phyloP scores from a whole-genome alignment of 2,888 invertebrate genomes.

The Lasioglossum marginatum region DNA sequence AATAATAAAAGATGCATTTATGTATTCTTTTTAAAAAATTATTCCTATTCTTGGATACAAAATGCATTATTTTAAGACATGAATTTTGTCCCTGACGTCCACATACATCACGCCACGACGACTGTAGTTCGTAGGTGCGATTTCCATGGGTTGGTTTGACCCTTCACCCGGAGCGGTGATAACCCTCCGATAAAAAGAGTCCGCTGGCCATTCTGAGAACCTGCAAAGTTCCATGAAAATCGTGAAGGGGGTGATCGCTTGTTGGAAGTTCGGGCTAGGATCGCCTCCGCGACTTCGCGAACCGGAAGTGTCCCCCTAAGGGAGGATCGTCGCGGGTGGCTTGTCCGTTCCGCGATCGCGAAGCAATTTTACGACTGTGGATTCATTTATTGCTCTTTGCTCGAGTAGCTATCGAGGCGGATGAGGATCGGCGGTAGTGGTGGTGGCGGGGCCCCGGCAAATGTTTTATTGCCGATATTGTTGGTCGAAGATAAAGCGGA shows the following conservation, averaged over 20 bases:
- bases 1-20: no score
- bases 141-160: neutral
- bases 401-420: slow-evolving; percentile 50
- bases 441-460: slow-evolving; percentile 20
- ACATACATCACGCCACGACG: no score
- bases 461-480: slow-evolving; percentile 64
- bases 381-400: slow-evolving; percentile 60
- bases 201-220: neutral
- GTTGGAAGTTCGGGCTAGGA: neutral
- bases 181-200: slow-evolving; percentile 1
- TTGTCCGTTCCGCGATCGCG: slow-evolving; percentile 22
- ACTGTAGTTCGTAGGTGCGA: neutral
- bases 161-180: neutral
- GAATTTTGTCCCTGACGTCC: no score
- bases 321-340: neutral
- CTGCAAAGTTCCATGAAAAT: neutral
- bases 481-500: slow-evolving; percentile 51
- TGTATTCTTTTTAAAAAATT: no score
- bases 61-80: no score
- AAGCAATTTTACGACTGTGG: slow-evolving; percentile 51
- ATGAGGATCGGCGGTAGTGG: neutral
- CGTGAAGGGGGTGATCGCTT: neutral
- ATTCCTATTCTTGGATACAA: no score
- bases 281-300: neutral
- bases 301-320: slow-evolving; percentile 8